Evolutionary conservation across 2,113 vertebrate species (phyloP).

Genomic region (Ciconia boyciana): DNA sequence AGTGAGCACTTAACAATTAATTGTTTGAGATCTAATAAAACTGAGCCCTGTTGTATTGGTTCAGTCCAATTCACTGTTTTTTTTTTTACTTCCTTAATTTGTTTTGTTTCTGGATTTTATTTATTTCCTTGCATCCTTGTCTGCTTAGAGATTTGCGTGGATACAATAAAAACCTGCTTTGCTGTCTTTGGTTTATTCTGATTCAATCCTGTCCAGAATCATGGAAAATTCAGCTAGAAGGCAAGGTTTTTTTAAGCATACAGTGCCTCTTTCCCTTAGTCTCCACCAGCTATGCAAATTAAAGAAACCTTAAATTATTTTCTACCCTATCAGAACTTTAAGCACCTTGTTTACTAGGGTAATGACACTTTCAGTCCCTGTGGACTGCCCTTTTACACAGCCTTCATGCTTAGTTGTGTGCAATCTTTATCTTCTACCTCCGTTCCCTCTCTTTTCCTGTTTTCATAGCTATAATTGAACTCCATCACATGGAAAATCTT

Average conservation of each 20-base stretch:
- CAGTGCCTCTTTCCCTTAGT: not conserved
- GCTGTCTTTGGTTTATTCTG: not conserved
- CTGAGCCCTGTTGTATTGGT: not conserved
- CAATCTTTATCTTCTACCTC: not conserved
- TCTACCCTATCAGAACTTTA: not conserved
- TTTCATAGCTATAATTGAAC: not conserved
- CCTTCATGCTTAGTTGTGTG: not conserved
- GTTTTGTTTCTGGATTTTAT: not conserved
- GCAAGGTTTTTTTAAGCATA: not conserved
- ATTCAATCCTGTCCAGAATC: not conserved
- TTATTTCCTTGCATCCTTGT: not conserved
- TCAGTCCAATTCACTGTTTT: not conserved
- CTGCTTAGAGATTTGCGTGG: not conserved
- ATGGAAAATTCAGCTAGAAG: not conserved
- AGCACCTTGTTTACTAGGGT: not conserved
- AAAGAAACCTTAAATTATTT: not conserved
- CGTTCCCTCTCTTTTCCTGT: not conserved
- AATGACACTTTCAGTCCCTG: not conserved
- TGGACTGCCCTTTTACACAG: not conserved
- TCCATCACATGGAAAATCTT: not conserved
- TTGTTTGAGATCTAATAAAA: not conserved
- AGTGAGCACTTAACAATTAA: not conserved
- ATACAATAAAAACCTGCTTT: not conserved
- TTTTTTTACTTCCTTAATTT: not conserved
- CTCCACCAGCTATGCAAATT: not conserved